A percentile compares a stretch with the other conserved stretches of the same genome.
phyloP scores from a whole-genome alignment of 2,888 invertebrate genomes.

The Rhingia rostrata region DNA sequence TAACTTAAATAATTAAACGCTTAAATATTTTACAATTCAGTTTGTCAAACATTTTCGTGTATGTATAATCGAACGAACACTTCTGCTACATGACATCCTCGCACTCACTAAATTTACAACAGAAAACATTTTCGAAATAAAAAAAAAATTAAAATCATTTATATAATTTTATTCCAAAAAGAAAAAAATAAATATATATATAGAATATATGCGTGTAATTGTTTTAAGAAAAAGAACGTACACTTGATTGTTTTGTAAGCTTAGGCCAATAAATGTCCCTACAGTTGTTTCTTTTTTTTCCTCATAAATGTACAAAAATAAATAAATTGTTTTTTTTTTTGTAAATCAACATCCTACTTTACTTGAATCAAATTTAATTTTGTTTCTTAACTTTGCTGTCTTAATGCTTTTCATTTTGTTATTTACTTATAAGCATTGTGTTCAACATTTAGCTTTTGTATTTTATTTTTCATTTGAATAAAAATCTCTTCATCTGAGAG shows the following conservation, averaged over 20 bases:
- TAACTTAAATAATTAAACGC: no score
- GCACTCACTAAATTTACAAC: no score
- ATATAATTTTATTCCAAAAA: slow-evolving; percentile 73
- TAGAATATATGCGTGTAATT: slow-evolving; percentile 43
- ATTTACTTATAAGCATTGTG: slow-evolving; percentile 58
- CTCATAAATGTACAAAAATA: slow-evolving; percentile 51
- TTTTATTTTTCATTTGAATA: slow-evolving; percentile 37
- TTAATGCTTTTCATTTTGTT: slow-evolving; percentile 35
- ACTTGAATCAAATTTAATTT: slow-evolving; percentile 10
- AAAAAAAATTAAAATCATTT: slow-evolving; percentile 54
- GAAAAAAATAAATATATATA: slow-evolving; percentile 59
- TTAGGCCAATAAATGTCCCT: slow-evolving; percentile 47
- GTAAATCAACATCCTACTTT: slow-evolving; percentile 69
- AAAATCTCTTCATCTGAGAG: slow-evolving; percentile 49
- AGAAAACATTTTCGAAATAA: slow-evolving; percentile 25
- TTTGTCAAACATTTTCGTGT: no score
- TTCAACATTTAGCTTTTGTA: slow-evolving; percentile 47
- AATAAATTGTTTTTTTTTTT: slow-evolving; percentile 51
- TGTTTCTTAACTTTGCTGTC: slow-evolving; percentile 39
- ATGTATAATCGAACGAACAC: no score
- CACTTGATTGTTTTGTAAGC: slow-evolving; percentile 17
- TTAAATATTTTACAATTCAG: no score
- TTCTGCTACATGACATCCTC: no score
- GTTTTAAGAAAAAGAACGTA: slow-evolving; percentile 38
- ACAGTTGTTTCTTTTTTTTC: slow-evolving; percentile 43